A percentile compares a stretch with the other conserved stretches of the same genome.
Evolutionary conservation across 2,888 invertebrate genomes (phyloP).

Genomic region (Erpobdella octoculata): DNA sequence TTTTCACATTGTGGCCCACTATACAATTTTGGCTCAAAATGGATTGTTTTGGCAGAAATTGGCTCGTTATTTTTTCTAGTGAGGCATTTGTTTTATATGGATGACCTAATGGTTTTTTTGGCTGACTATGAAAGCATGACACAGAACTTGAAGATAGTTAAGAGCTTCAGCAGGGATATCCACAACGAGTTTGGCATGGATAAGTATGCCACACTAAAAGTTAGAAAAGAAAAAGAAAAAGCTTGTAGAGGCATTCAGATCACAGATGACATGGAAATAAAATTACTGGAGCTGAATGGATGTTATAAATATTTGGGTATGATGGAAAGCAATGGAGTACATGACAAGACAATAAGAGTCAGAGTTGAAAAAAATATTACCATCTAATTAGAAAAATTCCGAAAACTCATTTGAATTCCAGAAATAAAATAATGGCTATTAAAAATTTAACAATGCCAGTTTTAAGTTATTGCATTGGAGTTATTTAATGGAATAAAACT

Average conservation of each 20-base stretch:
- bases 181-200: neutral
- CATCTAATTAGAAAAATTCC: neutral
- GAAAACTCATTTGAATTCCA: conserved; percentile 1
- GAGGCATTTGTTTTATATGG: neutral
- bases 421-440: neutral
- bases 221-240: neutral
- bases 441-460: conserved; percentile 1
- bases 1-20: too few relatives aligned
- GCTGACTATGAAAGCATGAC: neutral
- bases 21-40: too few relatives aligned
- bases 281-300: neutral
- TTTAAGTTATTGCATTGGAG: neutral
- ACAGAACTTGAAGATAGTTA: neutral
- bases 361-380: neutral
- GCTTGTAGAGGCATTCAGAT: neutral
- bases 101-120: neutral
- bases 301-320: neutral
- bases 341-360: neutral
- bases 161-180: neutral
- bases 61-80: too few relatives aligned
- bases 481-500: neutral
- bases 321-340: neutral
- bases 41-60: too few relatives aligned
- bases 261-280: neutral
- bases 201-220: neutral